Base-by-base conservation (phyloP, 2,888 invertebrate genomes). In the Dicyrtoma fusca region DNA sequence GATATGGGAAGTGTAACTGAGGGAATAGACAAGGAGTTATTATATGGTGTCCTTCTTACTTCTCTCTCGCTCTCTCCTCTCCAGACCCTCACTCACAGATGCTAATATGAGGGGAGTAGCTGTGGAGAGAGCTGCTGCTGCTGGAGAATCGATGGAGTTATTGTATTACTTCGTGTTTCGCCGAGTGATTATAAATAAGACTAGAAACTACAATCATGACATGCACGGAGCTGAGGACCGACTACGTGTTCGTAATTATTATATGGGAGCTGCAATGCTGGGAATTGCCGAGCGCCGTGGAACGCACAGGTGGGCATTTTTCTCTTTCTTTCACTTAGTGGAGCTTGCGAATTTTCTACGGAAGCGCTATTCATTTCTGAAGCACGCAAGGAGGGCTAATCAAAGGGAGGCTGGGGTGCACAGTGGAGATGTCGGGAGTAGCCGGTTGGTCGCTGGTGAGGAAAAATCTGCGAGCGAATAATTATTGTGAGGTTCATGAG, bases 351-450 rank as follows among this genome's bases (percentile, higher is more conserved):
- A 68, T 57, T 66, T 75, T 68, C 72, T 68, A 73, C 65, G 73
- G 74, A 71, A 75, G 69, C 73, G 75, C 73, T 75, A 74, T 75
- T 77, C 77, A 77, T 77, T 77, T 76, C 69, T 75, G 62, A 57
- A 65, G 72, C 77, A 77, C 77, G 77, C 77, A 75, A 74, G 42
- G 44, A 57, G 17, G 69, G 69, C 75, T 74, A 75, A 75, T 75
- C 75, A 75, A 75, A 71, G 65, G 71, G 65, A 64, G 45, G 57
- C 55, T 53, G 26, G 25, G 17, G 64, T 23, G 34, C 8, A n/a
- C 19, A 45, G n/a, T 44, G 45, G 21, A 34, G 34, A 34, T 8
- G 34, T 34, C 34, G 4, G 3, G 4, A 34, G 34, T 34, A 34
- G 34, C 34, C 34, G 21, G 25, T 13, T 44, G 44, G 3, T n/a